These are phyloP conservation scores for Halcyon leucocephala DNA, from an alignment of 2,797 vertebrate species.

Conservation along the genomic window DNA sequence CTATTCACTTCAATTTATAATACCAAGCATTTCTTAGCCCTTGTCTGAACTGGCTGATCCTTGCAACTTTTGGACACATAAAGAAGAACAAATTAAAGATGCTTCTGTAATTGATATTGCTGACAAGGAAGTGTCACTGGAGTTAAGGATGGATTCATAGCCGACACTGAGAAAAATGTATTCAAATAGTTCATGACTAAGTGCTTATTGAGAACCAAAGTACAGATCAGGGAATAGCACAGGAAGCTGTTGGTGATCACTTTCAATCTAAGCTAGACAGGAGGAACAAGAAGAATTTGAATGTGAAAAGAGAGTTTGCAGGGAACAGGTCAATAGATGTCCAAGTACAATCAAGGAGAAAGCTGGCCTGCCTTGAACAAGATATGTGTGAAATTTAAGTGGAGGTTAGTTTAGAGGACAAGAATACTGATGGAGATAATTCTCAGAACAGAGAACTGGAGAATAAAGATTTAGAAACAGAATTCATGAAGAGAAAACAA, in stretches of 20 bases:
- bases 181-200: conserved; percentile 40
- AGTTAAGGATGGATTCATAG: conserved; percentile 29
- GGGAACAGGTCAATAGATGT: not conserved
- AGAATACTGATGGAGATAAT: not conserved
- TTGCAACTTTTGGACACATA: conserved; percentile 3
- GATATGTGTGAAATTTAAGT: not conserved
- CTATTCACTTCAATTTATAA: conserved; percentile 12
- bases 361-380: not conserved
- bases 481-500: not conserved
- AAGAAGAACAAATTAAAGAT: conserved; percentile 46
- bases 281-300: not conserved
- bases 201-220: conserved; percentile 11
- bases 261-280: conserved; percentile 14
- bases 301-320: not conserved
- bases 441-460: not conserved
- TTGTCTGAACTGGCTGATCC: not conserved
- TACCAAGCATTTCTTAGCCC: not conserved
- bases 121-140: conserved; percentile 8
- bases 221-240: not conserved
- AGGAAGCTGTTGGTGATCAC: conserved; percentile 32
- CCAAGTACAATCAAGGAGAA: conserved; percentile 23
- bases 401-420: not conserved
- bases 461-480: not conserved
- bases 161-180: conserved; percentile 11
- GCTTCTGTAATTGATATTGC: conserved; percentile 36